Base-by-base conservation (phyloP, 2,797 vertebrate genomes). In the Phoxinus dragarum region DNA sequence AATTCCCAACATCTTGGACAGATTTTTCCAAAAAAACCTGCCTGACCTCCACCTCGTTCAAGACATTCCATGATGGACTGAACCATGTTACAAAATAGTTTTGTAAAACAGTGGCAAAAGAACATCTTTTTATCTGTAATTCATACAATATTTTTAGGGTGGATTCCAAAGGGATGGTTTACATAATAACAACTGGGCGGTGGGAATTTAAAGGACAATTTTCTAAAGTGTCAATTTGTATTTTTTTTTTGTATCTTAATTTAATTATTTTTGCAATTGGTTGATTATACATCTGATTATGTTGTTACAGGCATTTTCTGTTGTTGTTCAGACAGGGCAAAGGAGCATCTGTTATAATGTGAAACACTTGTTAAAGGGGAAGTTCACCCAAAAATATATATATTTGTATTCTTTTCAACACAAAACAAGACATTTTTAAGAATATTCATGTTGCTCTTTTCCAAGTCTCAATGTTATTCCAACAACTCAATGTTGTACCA, bases 141-240 rank as follows among this genome's bases (percentile, higher is more conserved):
- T 86, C 86, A 91, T 91, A 86, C 23, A 42, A 54, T 77, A 85
- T 86, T 89, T 87, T 80, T 82, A 72, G 77, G 64, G 61, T 82
- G 82, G 79, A 86, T 86, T 87, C 81, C 67, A 88, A 86, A 74
- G 80, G 75, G 31, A 81, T 85, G 84, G 76, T 81, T 86, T 68
- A 68, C 52, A 79, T 40, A 56, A 52, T 54, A 27, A 81, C 31
- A 68, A 68, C 61, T 61, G 76, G 42, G 69, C 59, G 38, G 81
- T 90, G 91, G 92, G 92, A 90, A 90, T 92, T 92, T 93, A 86
- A 89, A 88, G 69, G 66, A 93, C 82, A 77, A 80, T 84, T 91
- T 92, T 89, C 81, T 91, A 83, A 94, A 89, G 89, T 71, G 66
- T 79, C 66, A 90, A 78, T 90, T 94, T 94, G 93, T 91, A 14